These are phyloP conservation scores for Synanthedon andrenaeformis DNA, from an alignment of 2,888 invertebrate genomes.

Conservation along the genomic window DNA sequence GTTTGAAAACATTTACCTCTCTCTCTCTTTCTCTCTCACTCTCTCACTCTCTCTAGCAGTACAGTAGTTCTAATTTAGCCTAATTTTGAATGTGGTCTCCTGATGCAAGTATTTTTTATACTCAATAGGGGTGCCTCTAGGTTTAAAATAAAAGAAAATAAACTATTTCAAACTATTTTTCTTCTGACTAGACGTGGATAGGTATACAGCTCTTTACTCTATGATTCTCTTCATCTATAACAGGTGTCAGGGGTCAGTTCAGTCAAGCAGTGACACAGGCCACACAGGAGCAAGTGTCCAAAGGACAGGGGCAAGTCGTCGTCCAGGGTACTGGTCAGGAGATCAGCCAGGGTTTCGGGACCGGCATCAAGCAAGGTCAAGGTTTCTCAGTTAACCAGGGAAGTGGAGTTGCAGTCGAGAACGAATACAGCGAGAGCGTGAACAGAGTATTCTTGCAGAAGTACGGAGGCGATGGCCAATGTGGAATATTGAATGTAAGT, in stretches of 20 bases:
- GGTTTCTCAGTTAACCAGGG: constrained; percentile 20
- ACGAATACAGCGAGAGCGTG: constrained; percentile 34
- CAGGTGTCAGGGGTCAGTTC: not conserved
- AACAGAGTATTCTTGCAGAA: constrained; percentile 37
- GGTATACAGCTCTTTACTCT: no score
- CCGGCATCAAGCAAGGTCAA: constrained; percentile 14
- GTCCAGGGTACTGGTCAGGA: constrained; percentile 16
- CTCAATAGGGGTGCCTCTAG: no score
- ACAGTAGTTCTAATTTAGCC: no score
- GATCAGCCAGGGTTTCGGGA: constrained; percentile 11
- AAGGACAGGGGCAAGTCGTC: constrained; percentile 14
- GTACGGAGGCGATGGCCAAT: constrained; percentile 41
- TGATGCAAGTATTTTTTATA: no score
- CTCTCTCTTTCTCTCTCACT: no score
- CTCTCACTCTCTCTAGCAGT: no score
- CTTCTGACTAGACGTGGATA: no score
- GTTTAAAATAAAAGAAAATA: no score
- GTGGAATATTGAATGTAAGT: constrained; percentile 55
- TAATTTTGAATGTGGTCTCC: no score
- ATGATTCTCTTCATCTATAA: no score
- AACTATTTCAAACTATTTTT: no score
- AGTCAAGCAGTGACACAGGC: not conserved
- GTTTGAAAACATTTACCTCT: no score
- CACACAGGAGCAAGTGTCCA: not conserved
- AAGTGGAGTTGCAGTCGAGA: constrained; percentile 26